phyloP scores from a whole-genome alignment of 2,113 vertebrate genomes.

The Nyctibius bracteatus region DNA sequence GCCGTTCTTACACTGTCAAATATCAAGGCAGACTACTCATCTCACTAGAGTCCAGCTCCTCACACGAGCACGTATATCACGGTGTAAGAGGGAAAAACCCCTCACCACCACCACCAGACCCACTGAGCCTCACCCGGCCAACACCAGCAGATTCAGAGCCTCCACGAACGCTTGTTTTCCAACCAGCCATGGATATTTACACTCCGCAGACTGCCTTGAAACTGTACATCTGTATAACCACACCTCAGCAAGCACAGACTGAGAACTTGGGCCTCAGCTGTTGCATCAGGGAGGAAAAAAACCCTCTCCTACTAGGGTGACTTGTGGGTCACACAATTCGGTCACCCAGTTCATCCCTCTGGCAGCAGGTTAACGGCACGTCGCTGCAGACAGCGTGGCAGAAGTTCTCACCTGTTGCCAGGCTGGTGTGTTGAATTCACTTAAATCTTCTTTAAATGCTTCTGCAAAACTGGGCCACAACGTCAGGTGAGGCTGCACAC shows the following conservation, averaged over 20 bases:
- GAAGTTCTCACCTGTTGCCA: background rate
- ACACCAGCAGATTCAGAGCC: too few species aligned
- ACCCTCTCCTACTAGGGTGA: too few species aligned
- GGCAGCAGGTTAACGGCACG: background rate
- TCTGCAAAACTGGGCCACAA: background rate
- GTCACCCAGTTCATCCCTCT: background rate
- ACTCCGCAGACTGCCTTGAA: background rate
- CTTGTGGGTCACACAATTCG: background rate
- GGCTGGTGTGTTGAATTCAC: background rate
- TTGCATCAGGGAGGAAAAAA: background rate
- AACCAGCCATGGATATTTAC: background rate
- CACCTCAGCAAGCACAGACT: background rate
- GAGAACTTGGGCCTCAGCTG: background rate
- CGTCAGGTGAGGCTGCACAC: background rate
- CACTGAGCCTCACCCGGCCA: background rate
- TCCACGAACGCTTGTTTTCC: background rate
- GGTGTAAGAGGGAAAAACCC: background rate
- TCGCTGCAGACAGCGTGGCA: background rate
- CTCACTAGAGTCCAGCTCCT: background rate
- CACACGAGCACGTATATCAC: background rate
- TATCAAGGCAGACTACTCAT: background rate
- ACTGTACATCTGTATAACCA: background rate
- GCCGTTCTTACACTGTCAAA: background rate
- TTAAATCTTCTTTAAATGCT: background rate
- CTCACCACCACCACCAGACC: background rate